Percentiles rank a stretch among this genome's conserved stretches.
Evolutionary conservation across 1,140 invertebrate genomes (phyloP).

Genomic region (Antheraea mylitta): DNA sequence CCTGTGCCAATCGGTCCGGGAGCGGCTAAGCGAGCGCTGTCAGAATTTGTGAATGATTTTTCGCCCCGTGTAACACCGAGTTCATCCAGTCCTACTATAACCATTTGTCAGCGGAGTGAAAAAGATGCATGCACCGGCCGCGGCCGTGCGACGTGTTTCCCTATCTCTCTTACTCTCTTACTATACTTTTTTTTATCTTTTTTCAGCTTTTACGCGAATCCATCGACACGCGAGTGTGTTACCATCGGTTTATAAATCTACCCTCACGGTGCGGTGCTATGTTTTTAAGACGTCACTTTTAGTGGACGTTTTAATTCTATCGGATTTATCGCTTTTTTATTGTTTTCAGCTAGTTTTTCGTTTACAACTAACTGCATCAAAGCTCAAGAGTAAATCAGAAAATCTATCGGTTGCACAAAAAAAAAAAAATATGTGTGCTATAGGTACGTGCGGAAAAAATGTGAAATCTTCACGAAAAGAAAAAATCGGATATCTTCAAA

Average conservation of each 20-base stretch:
- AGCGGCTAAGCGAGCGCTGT: slow-evolving; percentile 41
- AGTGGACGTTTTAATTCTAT: slow-evolving; percentile 8
- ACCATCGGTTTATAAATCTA: slow-evolving; percentile 72
- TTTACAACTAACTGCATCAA: no score
- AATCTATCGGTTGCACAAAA: no score
- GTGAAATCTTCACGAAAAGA: no score
- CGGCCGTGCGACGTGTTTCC: slow-evolving; percentile 4
- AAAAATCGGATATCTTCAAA: no score
- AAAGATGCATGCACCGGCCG: slow-evolving; percentile 65
- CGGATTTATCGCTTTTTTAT: no score
- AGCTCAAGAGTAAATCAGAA: no score
- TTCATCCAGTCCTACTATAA: slow-evolving; percentile 64
- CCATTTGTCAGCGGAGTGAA: slow-evolving; percentile 73
- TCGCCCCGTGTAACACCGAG: slow-evolving; percentile 44
- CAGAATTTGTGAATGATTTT: slow-evolving; percentile 77
- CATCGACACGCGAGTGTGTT: slow-evolving; percentile 76
- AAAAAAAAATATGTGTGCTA: no score
- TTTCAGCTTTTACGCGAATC: slow-evolving; percentile 73
- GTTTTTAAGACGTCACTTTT: slow-evolving; percentile 56
- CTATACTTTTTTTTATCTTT: slow-evolving; percentile 47
- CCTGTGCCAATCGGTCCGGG: background rate
- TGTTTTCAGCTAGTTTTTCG: no score
- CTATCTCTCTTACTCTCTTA: slow-evolving; percentile 22
- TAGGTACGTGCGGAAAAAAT: no score
- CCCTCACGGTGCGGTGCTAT: slow-evolving; percentile 27